Evolutionary conservation across 2,888 invertebrate genomes (phyloP), one percentile per base, ranked within the genome.

Genomic region (Acronicta psi): DNA sequence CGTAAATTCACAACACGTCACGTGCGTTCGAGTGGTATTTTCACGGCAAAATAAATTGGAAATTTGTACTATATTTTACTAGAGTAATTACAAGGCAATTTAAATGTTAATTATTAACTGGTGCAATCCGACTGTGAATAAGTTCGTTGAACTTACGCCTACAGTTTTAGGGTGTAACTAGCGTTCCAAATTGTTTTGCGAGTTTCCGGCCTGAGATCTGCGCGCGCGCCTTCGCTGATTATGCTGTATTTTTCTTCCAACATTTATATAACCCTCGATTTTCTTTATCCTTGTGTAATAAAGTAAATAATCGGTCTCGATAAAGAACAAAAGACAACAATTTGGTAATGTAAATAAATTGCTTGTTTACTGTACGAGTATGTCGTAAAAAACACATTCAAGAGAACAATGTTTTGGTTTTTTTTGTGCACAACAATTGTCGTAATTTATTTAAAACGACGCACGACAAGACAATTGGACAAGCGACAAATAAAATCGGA

Each of bases 111-210:
- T 67, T 66, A 36, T 38, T 38, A 69, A 73, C 61, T 61, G 65
- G 71, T 72, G 64, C 67, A 67, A 57, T 57, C 59, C 46, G 36
- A 51, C 44, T 59, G 41, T 44, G 54, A 58, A 71, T 68, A 69
- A 53, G 74, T 69, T 76, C 72, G 42, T 50, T 74, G 49, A 76
- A 59, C 77, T 50, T 34, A 45, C 72, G 61, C 65, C 74, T 65
- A 72, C 69, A 45, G 64, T 73, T 76, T 73, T 62, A 68, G 77
- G 77, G 81, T 79, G 76, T 79, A 77, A 77, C 79, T 82, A 82
- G 82, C 81, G 77, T 73, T 80, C 80, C 64, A 76, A 85, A 85
- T 82, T 73, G 78, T 80, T 82, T 71, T 62, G 68, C 52, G 75
- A 77, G 47, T 61, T 74, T 85, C 81, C 84, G 82, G 81, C 67